Percentiles rank a stretch among this genome's conserved stretches.
These are phyloP conservation scores for Tamias sibiricus DNA, from an alignment of 2,113 vertebrate species.

Conservation along the genomic window DNA sequence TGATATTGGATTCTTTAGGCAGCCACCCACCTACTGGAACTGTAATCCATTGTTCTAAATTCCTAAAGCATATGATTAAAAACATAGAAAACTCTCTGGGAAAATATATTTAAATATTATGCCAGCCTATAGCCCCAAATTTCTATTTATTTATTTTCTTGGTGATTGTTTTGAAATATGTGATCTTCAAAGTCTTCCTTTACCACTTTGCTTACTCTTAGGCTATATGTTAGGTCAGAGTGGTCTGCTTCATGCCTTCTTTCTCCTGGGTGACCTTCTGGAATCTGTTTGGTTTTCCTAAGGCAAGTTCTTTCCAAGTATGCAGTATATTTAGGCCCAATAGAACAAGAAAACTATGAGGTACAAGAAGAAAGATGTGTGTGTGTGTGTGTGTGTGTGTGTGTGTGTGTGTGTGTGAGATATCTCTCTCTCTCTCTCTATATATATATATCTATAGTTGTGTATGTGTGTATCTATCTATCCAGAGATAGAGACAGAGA, in stretches of 20 bases:
- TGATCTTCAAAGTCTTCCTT: neutral
- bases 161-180: neutral
- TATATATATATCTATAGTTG: no score
- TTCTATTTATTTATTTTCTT: neutral
- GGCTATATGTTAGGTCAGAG: neutral
- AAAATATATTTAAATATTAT: conserved; percentile 15
- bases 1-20: neutral
- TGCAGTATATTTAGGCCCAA: neutral
- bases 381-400: fast-evolving
- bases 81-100: neutral
- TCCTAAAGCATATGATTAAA: neutral
- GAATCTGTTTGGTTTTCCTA: conserved; percentile 14
- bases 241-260: neutral
- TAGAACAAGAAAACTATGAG: neutral
- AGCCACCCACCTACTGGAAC: neutral
- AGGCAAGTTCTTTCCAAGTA: conserved; percentile 9
- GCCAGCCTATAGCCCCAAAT: neutral
- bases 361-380: neutral
- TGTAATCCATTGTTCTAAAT: neutral
- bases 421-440: no score
- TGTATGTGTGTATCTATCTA: no score
- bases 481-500: neutral
- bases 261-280: neutral
- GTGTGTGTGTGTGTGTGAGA: neutral
- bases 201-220: neutral